phyloP scores from a whole-genome alignment of 2,113 vertebrate genomes.

The Lamprotornis superbus region DNA sequence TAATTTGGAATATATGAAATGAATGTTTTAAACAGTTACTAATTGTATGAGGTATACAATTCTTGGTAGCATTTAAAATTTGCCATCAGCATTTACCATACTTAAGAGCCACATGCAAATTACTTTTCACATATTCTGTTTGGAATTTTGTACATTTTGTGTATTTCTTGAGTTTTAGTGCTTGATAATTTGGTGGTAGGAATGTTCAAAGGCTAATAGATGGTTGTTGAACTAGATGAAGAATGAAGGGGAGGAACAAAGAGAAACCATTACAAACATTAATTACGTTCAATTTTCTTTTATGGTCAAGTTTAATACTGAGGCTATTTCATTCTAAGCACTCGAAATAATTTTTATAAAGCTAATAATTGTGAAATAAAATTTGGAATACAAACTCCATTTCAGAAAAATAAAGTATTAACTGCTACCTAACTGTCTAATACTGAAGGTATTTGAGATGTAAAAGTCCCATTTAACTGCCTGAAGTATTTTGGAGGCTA shows the following conservation, averaged over 20 bases:
- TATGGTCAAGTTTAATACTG: neutral
- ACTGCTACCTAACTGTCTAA: neutral
- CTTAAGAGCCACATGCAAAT: neutral
- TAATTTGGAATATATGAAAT: neutral
- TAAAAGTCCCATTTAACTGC: neutral
- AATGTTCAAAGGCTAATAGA: neutral
- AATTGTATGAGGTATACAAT: neutral
- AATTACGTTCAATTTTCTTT: neutral
- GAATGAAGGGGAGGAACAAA: neutral
- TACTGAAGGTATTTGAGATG: neutral
- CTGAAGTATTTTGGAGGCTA: neutral
- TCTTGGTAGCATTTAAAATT: neutral
- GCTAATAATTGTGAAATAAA: neutral
- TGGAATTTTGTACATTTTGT: neutral
- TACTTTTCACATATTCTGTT: neutral
- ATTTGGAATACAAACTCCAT: neutral
- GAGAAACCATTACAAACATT: neutral
- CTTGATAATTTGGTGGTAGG: neutral
- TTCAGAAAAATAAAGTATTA: neutral
- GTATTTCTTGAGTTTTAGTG: neutral
- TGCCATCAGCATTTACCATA: neutral
- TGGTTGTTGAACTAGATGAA: neutral
- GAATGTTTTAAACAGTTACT: neutral
- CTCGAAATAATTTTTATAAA: conserved; percentile 4
- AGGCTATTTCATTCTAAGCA: neutral